Conservation (phyloP, 92 coral and sea anemone genomes). For the Zoanthus sociatus region DNA sequence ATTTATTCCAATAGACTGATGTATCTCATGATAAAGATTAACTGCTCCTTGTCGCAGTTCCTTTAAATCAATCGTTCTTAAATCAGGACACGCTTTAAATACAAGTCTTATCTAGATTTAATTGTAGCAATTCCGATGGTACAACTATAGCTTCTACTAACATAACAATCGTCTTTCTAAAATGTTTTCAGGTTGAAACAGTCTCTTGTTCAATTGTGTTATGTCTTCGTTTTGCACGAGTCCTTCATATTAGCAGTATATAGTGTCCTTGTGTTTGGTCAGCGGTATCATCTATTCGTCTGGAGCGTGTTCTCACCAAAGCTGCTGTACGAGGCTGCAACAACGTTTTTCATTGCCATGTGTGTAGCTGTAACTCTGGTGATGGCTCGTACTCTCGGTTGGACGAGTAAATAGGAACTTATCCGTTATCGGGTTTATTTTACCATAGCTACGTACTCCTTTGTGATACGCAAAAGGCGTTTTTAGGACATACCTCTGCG, state of each 20-base stretch:
- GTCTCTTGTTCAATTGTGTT: slow-evolving; percentile 73
- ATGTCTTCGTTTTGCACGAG: slow-evolving; percentile 75
- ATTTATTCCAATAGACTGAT: no score
- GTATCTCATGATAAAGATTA: no score
- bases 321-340: slow-evolving; percentile 81
- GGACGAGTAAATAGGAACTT: slow-evolving; percentile 18
- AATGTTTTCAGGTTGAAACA: slow-evolving; percentile 54
- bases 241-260: slow-evolving; percentile 81
- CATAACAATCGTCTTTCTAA: background rate
- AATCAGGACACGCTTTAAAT: no score
- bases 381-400: slow-evolving; percentile 6
- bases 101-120: no score
- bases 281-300: slow-evolving; percentile 97
- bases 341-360: slow-evolving; percentile 53
- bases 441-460: no score
- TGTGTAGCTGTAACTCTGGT: slow-evolving; percentile 31
- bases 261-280: slow-evolving; percentile 82
- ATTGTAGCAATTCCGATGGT: no score
- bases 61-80: no score
- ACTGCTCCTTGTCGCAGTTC: no score
- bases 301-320: slow-evolving; percentile 99
- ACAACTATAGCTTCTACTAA: background rate
- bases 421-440: no score
- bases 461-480: no score
- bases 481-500: no score